Conservation (phyloP, 2,797 vertebrate species). For the Micromesistius poutassou region DNA sequence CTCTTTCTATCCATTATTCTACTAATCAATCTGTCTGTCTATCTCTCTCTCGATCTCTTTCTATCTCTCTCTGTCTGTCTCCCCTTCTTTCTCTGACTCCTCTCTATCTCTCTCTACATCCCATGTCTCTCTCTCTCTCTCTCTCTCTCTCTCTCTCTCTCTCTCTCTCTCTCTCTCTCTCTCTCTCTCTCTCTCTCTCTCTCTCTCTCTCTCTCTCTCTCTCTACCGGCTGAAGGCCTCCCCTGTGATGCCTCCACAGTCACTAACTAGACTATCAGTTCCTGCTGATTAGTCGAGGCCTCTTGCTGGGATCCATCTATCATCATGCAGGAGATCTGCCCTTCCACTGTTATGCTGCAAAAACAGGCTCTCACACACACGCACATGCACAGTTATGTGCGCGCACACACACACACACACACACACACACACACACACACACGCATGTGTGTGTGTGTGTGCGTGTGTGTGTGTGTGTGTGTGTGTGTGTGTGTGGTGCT, state of each 20-base stretch:
- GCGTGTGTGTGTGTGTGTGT: too few relatives aligned
- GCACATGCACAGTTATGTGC: constrained; percentile 29
- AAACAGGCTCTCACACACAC: constrained; percentile 31
- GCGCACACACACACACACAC: constrained; percentile 31
- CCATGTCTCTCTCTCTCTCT: not conserved
- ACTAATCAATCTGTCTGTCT: not conserved
- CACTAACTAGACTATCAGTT: constrained; percentile 56
- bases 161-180: too few relatives aligned
- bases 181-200: too few relatives aligned
- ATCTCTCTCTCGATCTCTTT: not conserved
- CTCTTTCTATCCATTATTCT: not conserved
- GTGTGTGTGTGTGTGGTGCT: not conserved
- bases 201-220: not conserved
- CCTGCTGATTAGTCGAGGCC: constrained; percentile 73
- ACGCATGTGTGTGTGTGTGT: not conserved
- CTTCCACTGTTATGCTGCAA: constrained; percentile 48
- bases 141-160: not conserved
- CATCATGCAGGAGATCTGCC: constrained; percentile 60
- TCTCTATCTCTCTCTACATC: not conserved
- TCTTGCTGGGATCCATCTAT: constrained; percentile 65
- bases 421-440: constrained; percentile 27
- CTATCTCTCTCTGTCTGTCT: not conserved
- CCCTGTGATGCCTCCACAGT: constrained; percentile 48
- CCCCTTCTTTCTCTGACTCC: not conserved
- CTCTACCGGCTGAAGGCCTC: constrained; percentile 38